Evolutionary conservation across 2,797 vertebrate species (phyloP).

Genomic region (Gallinago solitaria): DNA sequence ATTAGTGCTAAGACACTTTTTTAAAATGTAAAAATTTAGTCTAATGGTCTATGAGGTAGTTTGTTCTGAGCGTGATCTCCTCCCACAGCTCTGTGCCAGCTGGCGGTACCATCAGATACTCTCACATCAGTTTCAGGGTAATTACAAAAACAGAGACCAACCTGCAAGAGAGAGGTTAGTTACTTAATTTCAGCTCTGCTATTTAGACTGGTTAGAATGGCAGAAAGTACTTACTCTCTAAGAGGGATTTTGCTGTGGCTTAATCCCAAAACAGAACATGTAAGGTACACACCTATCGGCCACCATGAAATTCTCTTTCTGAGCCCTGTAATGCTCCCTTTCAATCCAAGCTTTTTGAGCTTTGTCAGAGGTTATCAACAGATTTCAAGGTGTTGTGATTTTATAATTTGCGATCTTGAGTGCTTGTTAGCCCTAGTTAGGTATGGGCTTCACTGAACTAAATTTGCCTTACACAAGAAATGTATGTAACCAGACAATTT

Average conservation of each 20-base stretch:
- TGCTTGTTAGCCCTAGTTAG: not conserved
- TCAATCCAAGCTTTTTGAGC: not conserved
- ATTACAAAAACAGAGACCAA: not conserved
- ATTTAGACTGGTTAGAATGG: not conserved
- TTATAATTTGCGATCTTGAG: not conserved
- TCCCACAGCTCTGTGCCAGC: not conserved
- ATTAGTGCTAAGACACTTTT: not conserved
- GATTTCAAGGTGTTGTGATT: not conserved
- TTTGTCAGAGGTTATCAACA: not conserved
- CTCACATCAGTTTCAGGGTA: not conserved
- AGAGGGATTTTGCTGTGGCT: not conserved
- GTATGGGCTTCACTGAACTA: not conserved
- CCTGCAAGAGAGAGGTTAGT: not conserved
- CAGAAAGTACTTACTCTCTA: not conserved
- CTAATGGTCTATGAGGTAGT: not conserved
- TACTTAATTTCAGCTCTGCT: not conserved
- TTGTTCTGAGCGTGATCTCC: not conserved
- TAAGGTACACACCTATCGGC: not conserved
- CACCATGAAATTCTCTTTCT: not conserved
- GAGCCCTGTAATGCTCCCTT: not conserved
- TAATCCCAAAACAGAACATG: not conserved
- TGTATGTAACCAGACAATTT: not conserved
- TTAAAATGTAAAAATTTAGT: not conserved
- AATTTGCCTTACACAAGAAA: constrained; percentile 5
- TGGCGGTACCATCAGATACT: not conserved